Percentiles rank a stretch among this genome's conserved stretches.
Conservation (phyloP, 2,888 invertebrate species). For the Carcina quercana region DNA sequence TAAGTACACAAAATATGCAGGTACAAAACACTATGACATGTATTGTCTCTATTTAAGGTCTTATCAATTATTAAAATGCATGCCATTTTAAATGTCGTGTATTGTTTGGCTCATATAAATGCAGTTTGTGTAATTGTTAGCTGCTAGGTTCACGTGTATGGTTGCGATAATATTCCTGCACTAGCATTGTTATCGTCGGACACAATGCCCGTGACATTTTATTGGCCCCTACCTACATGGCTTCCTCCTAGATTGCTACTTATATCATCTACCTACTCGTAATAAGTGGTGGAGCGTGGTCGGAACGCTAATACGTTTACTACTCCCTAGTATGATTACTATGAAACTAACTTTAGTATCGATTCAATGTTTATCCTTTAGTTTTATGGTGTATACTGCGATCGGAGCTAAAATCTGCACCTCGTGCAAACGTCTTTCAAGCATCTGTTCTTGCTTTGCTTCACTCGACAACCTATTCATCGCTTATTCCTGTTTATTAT, state of each 20-base stretch:
- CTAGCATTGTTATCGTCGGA: slow-evolving; percentile 9
- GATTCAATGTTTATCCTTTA: slow-evolving; percentile 6
- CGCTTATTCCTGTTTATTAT: neutral
- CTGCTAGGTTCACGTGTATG: no score
- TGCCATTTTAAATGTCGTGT: no score
- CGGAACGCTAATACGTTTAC: slow-evolving; percentile 25
- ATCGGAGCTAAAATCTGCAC: slow-evolving; percentile 5
- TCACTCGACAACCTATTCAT: slow-evolving; percentile 2
- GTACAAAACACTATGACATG: no score
- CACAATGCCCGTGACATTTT: slow-evolving; percentile 26
- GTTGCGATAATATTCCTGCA: slow-evolving; percentile 9
- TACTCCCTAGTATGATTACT: neutral
- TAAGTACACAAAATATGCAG: no score
- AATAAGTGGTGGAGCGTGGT: slow-evolving; percentile 29
- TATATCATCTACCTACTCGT: slow-evolving; percentile 28
- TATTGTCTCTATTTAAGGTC: no score
- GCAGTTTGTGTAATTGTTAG: no score
- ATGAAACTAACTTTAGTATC: no score
- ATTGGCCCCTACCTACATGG: slow-evolving; percentile 22
- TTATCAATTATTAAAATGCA: no score
- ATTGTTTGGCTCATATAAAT: no score
- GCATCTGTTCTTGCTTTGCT: neutral
- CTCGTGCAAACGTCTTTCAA: slow-evolving; percentile 2
- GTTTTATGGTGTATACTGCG: slow-evolving; percentile 5
- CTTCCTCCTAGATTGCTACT: slow-evolving; percentile 23